Base-by-base conservation (phyloP, 2,797 vertebrate species). In the Enteromius fasciolatus region DNA sequence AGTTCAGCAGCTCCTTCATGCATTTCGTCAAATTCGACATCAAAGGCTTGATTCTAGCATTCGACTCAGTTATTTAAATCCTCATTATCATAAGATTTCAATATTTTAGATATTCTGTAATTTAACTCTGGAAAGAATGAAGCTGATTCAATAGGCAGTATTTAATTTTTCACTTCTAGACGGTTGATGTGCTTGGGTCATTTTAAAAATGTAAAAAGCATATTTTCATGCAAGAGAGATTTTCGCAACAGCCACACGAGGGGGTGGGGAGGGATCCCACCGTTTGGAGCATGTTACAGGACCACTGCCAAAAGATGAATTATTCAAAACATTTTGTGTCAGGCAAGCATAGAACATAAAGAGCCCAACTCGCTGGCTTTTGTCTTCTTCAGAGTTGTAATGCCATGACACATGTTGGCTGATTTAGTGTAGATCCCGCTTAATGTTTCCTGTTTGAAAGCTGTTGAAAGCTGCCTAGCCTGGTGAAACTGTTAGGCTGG, bases 171-270 rank as follows among this genome's bases (percentile, higher is more conserved):
- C 41, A 73, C 67, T 84, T 84, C 83, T 86, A 87, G 79, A 85
- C 74, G 80, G 74, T 67, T 85, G 83, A 87, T 76, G 57, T 80
- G 66, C 80, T 81, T 74, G 82, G 80, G 83, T 86, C 80, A 74
- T 85, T 85, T 86, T 78, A 86, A 86, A 89, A 86, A 85, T 85
- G 76, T 83, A 84, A 86, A 86, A 87, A 82, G 76, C 64, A 69
- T 72, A 85, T 86, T 88, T 83, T 86, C 81, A 86, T 70, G 84
- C 74, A 84, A 84, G 78, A 85, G 23, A 63, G 78, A 80, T 61
- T 87, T n/a, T 41, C 1, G 67, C 68, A 78, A 87, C 80, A 86
- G 87, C 84, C 83, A 59, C 72, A 85, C 33, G 57, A 50, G 54
- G 74, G 76, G 79, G 52, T 57, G 63, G 48, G 61, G 72, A 66